phyloP scores from a whole-genome alignment of 2,113 vertebrate genomes.

The Macheiramphus alcinus region DNA sequence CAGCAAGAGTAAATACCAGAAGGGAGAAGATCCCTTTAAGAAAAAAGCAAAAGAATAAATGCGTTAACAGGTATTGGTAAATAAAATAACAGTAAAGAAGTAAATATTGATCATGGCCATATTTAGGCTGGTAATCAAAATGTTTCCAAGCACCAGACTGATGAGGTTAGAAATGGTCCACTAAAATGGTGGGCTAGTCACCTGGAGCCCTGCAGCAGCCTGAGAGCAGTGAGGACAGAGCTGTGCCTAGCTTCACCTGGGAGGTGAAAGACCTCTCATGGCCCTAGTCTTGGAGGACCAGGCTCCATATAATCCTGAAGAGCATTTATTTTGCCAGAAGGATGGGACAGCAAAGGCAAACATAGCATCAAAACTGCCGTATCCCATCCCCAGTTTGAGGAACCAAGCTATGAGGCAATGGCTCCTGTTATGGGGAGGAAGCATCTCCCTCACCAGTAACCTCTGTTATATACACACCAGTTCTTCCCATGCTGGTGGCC shows the following conservation, averaged over 20 bases:
- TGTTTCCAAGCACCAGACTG: not conserved
- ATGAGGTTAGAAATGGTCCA: not conserved
- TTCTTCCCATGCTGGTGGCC: not conserved
- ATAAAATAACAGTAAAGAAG: not conserved
- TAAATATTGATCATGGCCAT: not conserved
- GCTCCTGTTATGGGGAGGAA: not conserved
- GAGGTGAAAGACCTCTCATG: not conserved
- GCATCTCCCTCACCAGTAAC: not conserved
- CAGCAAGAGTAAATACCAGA: not conserved
- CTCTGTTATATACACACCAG: accelerated
- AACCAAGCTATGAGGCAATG: not conserved
- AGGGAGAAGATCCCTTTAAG: not conserved
- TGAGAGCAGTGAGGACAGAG: not conserved
- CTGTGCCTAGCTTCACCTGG: not conserved
- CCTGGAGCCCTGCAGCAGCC: not conserved
- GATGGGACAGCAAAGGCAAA: not conserved
- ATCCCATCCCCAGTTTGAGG: not conserved
- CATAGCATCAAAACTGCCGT: not conserved
- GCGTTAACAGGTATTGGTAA: not conserved
- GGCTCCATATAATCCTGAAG: not conserved
- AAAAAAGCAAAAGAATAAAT: not conserved
- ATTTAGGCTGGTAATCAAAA: not conserved
- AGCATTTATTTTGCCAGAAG: not conserved
- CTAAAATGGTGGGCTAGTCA: not conserved
- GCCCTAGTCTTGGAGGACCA: not conserved